These are phyloP conservation scores for Chymomyza procnemis DNA, from an alignment of 2,888 invertebrate species.

Conservation along the genomic window DNA sequence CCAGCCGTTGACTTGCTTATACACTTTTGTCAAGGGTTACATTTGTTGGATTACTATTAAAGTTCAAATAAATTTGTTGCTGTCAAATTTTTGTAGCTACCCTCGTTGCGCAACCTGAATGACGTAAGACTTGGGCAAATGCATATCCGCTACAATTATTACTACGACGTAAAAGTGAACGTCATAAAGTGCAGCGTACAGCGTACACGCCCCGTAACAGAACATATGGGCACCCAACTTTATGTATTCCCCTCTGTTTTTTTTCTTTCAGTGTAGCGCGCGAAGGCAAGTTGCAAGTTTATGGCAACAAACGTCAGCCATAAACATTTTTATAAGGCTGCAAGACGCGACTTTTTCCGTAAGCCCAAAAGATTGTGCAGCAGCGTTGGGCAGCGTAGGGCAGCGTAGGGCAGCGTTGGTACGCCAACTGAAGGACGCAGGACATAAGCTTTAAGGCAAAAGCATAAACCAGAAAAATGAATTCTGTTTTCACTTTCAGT, in stretches of 20 bases:
- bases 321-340: slow-evolving; percentile 59
- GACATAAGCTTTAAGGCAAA: slow-evolving; percentile 13
- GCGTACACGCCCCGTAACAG: background rate
- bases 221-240: slow-evolving; percentile 8
- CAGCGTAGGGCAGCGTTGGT: too few species aligned
- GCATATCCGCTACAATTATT: background rate
- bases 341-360: slow-evolving; percentile 31
- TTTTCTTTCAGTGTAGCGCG: background rate
- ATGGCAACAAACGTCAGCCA: slow-evolving; percentile 57
- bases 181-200: background rate
- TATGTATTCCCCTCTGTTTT: slow-evolving; percentile 24
- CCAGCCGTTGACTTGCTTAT: background rate
- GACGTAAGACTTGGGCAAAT: background rate
- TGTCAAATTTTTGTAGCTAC: too few species aligned
- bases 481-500: slow-evolving; percentile 59
- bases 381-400: too few species aligned
- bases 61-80: too few species aligned
- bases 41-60: too few species aligned
- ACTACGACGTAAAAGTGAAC: background rate
- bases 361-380: background rate
- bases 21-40: background rate
- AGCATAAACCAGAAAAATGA: slow-evolving; percentile 55
- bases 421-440: background rate
- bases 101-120: background rate
- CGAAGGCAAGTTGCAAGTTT: slow-evolving; percentile 44